Evolutionary conservation across 2,113 vertebrate genomes (phyloP).

Genomic region (Elephantulus edwardii): DNA sequence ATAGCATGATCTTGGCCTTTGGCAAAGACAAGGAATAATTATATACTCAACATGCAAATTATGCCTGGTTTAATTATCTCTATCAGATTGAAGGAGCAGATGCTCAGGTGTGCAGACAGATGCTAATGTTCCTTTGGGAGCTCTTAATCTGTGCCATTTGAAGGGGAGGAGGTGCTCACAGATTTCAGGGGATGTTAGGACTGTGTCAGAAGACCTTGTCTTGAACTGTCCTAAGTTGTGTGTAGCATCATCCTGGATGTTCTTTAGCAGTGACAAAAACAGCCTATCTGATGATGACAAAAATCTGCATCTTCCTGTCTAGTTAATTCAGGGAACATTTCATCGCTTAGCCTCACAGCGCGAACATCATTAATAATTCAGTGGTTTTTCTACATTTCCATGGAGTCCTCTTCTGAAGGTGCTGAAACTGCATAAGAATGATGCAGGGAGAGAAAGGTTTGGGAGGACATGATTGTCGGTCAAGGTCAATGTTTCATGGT

Average conservation of each 20-base stretch:
- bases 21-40: constrained; percentile 56
- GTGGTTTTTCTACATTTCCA: constrained; percentile 37
- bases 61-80: constrained; percentile 54
- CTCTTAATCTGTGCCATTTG: constrained; percentile 34
- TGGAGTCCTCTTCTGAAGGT: constrained; percentile 8
- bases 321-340: constrained; percentile 56
- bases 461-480: not conserved
- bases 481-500: not conserved
- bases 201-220: not conserved
- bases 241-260: constrained; percentile 13
- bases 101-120: constrained; percentile 52
- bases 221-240: not conserved
- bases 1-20: not conserved
- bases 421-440: not conserved
- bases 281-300: not conserved
- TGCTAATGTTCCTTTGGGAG: constrained; percentile 13
- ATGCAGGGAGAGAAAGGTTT: not conserved
- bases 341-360: constrained; percentile 40
- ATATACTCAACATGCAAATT: constrained; percentile 50
- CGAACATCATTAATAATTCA: constrained; percentile 70
- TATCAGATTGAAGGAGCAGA: constrained; percentile 60
- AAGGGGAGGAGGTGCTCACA: not conserved
- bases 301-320: constrained; percentile 41
- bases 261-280: constrained; percentile 7
- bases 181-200: constrained; percentile 18